Percentiles rank a stretch among this genome's conserved stretches.
phyloP scores from a whole-genome alignment of 1,140 invertebrate genomes.

The Papilio machaon region DNA sequence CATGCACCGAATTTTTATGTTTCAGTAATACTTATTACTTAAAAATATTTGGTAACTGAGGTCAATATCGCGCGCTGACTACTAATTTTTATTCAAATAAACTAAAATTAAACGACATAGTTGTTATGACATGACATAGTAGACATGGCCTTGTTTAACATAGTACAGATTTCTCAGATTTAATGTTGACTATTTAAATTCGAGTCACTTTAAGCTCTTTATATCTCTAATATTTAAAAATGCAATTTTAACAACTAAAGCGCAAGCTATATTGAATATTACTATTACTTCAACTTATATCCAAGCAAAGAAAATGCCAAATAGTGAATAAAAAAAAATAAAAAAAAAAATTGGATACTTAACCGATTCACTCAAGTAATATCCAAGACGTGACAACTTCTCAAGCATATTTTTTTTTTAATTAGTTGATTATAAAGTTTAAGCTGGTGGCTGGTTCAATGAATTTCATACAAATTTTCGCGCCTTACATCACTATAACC shows the following conservation, averaged over 20 bases:
- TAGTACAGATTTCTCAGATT: not conserved
- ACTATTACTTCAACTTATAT: too few relatives aligned
- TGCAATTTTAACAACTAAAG: too few relatives aligned
- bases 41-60: not conserved
- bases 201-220: not conserved
- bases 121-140: too few relatives aligned
- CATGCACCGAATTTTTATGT: too few relatives aligned
- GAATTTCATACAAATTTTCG: not conserved
- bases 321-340: too few relatives aligned
- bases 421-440: too few relatives aligned
- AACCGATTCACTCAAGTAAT: too few relatives aligned
- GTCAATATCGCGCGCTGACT: not conserved
- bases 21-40: not conserved
- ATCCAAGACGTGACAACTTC: too few relatives aligned
- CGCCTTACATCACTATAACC: slow-evolving; percentile 16
- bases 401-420: too few relatives aligned
- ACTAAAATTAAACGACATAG: not conserved
- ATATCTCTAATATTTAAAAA: not conserved
- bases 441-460: not conserved
- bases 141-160: not conserved
- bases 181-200: not conserved
- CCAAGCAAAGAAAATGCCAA: too few relatives aligned
- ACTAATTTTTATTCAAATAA: not conserved
- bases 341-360: too few relatives aligned
- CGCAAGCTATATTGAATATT: too few relatives aligned